Evolutionary conservation across 1,140 invertebrate genomes (phyloP).

Genomic region (Musca domestica): DNA sequence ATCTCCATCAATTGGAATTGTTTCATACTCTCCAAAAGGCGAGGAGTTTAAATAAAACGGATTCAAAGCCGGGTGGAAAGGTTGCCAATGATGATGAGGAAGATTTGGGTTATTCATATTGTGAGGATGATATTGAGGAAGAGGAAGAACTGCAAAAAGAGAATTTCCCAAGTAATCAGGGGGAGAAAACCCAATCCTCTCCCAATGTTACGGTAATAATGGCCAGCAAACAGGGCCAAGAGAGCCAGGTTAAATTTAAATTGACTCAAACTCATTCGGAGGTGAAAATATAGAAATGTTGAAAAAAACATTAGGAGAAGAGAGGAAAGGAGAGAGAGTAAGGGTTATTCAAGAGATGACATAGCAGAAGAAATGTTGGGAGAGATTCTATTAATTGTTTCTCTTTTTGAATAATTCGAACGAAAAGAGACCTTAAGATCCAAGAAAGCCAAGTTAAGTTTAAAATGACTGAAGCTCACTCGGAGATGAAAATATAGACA

Average conservation of each 20-base stretch:
- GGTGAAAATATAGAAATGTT: conserved; percentile 44
- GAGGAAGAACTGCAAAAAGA: conserved; percentile 24
- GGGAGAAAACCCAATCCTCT: background rate
- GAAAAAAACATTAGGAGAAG: too few relatives aligned
- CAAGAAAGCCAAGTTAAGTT: too few relatives aligned
- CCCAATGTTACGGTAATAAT: conserved; percentile 35
- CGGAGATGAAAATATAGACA: too few relatives aligned
- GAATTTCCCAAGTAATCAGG: background rate
- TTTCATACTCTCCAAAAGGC: conserved; percentile 3
- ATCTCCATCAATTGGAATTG: conserved; percentile 22
- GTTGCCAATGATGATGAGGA: conserved; percentile 37
- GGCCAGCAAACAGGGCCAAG: conserved; percentile 28
- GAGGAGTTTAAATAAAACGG: background rate
- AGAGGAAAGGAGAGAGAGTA: too few relatives aligned
- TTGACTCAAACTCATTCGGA: conserved; percentile 42
- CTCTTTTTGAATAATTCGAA: too few relatives aligned
- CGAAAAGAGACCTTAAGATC: too few relatives aligned
- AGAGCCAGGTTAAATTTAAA: conserved; percentile 36
- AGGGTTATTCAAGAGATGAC: too few relatives aligned
- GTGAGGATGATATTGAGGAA: conserved; percentile 37
- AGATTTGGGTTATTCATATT: conserved; percentile 46
- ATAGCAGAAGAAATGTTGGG: too few relatives aligned
- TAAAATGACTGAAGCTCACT: too few relatives aligned
- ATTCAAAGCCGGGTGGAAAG: background rate
- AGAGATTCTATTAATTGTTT: too few relatives aligned